Evolutionary conservation across 2,113 vertebrate genomes (phyloP).

Genomic region (Chinchilla lanigera): DNA sequence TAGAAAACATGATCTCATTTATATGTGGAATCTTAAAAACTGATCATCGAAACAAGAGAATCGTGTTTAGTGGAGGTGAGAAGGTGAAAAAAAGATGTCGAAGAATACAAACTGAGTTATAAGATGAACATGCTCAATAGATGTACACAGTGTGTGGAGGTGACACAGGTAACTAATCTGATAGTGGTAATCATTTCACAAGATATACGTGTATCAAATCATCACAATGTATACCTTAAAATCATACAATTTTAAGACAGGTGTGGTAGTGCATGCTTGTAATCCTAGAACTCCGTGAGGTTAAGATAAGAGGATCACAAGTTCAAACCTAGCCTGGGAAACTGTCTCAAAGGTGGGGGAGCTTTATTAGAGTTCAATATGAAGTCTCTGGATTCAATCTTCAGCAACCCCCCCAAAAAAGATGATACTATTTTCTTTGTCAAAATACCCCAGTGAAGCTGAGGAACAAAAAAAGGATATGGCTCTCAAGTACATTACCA

Average conservation of each 20-base stretch:
- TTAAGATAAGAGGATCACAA: neutral
- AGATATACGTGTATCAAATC: neutral
- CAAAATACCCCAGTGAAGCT: neutral
- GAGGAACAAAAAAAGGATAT: neutral
- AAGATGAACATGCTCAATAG: neutral
- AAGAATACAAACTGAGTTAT: neutral
- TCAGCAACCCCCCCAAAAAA: neutral
- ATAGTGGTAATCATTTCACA: neutral
- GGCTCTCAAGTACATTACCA: neutral
- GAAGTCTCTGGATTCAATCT: neutral
- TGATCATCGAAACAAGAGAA: neutral
- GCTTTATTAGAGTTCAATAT: neutral
- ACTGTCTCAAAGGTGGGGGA: neutral
- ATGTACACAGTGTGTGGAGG: neutral
- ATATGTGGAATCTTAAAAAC: neutral
- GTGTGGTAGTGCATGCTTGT: neutral
- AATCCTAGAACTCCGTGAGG: neutral
- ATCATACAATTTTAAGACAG: neutral
- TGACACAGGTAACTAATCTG: neutral
- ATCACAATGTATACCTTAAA: neutral
- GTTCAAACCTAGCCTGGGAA: neutral
- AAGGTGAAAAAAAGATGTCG: neutral
- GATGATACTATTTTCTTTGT: neutral
- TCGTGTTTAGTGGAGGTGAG: no score
- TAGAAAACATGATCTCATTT: neutral